Evolutionary conservation across 2,888 invertebrate genomes (phyloP), one percentile per base, ranked within the genome.

Genomic region (Colostygia pectinataria): DNA sequence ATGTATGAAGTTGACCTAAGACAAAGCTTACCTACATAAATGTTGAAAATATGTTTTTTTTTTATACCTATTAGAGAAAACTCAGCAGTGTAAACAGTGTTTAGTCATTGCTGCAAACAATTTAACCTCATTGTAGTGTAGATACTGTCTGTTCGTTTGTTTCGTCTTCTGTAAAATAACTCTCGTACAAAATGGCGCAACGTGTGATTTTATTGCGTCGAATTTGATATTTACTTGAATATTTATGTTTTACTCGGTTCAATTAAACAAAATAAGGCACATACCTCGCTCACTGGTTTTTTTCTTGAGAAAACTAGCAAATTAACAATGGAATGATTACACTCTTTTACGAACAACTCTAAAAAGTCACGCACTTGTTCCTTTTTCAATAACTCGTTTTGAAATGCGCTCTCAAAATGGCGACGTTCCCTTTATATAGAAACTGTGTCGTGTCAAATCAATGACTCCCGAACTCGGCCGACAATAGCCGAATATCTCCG

Each of bases 351-450:
- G 53, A 58, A 57, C 51, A 55, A 61, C 32, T 58, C 49, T 53
- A 55, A 60, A 58, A 61, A 49, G 53, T 58, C 54, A 58, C 43
- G 13, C 44, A 53, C 53, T 55, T 43, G 55, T 59, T 61, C 49
- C 60, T 61, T 57, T 59, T 56, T 59, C 59, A 58, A 61, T 58
- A 41, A 24, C 29, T 59, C 55, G 56, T 32, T 43, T 56, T 49
- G 53, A 49, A 53, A 55, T 61, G 58, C 39, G 51, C 20, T 41
- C 6, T 3, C 46, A 57, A 61, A 61, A 57, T 56, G 58, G 53
- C 48, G 51, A 25, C 56, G 38, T 14, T 6, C 41, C 36, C 40
- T 15, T 58, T 60, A 34, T 61, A 61, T 53, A 58, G 45, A 49
- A 39, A 34, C 37, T 43, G 24, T 25, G 31, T 58, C 56, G 60